Evolutionary conservation across 2,797 vertebrate genomes (phyloP).

Genomic region (Tokudaia muenninki): DNA sequence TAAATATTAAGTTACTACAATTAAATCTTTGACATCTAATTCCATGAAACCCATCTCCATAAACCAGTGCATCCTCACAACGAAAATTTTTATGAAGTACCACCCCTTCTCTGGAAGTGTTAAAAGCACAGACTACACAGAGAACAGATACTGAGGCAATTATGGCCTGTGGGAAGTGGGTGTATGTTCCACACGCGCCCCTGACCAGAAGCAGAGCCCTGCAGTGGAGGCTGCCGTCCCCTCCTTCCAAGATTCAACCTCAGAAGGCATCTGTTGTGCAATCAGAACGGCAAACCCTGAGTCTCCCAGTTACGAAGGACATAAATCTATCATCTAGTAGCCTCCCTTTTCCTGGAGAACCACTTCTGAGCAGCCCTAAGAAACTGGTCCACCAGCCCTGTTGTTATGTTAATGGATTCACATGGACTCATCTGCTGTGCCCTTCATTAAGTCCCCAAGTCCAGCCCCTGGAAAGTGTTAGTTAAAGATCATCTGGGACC

Average conservation of each 20-base stretch:
- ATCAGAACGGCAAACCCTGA: neutral
- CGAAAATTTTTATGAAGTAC: neutral
- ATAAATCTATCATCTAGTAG: neutral
- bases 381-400: neutral
- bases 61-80: neutral
- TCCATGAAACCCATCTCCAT: slow-evolving; percentile 26
- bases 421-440: neutral
- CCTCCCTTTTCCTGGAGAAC: slow-evolving; percentile 21
- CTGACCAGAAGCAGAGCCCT: neutral
- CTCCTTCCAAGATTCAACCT: neutral
- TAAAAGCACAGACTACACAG: neutral
- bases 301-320: neutral
- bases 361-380: neutral
- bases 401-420: neutral
- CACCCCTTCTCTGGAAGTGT: neutral
- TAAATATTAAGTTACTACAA: slow-evolving; percentile 25
- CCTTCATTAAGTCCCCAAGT: neutral
- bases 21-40: neutral
- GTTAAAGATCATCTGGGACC: neutral
- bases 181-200: neutral
- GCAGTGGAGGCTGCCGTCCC: neutral
- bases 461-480: too few relatives aligned
- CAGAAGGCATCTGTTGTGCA: neutral
- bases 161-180: neutral
- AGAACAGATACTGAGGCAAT: neutral